These are phyloP conservation scores for Phania funesta DNA, from an alignment of 2,888 invertebrate species.

Conservation along the genomic window DNA sequence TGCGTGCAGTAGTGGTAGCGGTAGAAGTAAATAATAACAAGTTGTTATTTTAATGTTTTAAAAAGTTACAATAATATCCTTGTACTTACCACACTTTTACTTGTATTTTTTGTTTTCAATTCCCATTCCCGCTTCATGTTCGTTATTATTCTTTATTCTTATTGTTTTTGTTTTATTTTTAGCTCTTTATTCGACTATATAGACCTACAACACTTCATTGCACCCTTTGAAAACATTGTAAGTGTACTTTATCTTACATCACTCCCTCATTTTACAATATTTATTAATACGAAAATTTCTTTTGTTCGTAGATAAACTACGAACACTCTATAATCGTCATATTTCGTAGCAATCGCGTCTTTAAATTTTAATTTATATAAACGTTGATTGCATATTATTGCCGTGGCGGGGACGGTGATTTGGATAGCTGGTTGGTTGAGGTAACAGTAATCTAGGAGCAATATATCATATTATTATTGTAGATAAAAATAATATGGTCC, in stretches of 20 bases:
- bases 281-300: no score
- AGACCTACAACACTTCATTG: slow-evolving; percentile 26
- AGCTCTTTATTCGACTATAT: slow-evolving; percentile 22
- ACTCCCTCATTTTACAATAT: background rate
- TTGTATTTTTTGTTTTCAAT: slow-evolving; percentile 51
- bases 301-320: no score
- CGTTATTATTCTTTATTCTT: slow-evolving; percentile 40
- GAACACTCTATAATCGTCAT: no score
- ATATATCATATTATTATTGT: no score
- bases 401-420: no score
- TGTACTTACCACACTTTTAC: slow-evolving; percentile 65
- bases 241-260: background rate
- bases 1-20: background rate
- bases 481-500: no score
- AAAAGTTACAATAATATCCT: slow-evolving; percentile 71
- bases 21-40: slow-evolving; percentile 43
- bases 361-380: no score
- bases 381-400: no score
- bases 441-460: no score
- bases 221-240: slow-evolving; percentile 33
- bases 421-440: no score
- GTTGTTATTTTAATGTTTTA: slow-evolving; percentile 68
- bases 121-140: slow-evolving; percentile 32
- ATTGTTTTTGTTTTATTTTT: slow-evolving; percentile 44
- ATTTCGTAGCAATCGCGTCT: no score